Evolutionary conservation across 2,888 invertebrate genomes (phyloP).

Genomic region (Plutella xylostella): DNA sequence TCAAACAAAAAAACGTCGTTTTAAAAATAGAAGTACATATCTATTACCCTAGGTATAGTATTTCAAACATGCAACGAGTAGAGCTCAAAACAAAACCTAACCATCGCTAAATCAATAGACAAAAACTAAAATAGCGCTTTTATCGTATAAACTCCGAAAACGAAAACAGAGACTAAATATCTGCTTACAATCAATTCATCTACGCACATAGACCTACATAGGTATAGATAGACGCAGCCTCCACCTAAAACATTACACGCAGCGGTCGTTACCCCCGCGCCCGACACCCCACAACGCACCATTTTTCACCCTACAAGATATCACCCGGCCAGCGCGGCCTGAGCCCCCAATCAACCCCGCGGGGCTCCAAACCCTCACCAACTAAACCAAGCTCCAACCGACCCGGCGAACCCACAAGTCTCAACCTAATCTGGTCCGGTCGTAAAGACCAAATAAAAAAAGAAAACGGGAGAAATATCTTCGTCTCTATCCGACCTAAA

Average conservation of each 20-base stretch:
- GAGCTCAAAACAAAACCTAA: too few species aligned
- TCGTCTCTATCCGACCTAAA: constrained; percentile 40
- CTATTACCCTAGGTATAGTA: too few species aligned
- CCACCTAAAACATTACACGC: constrained; percentile 65
- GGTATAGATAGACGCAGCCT: constrained; percentile 17
- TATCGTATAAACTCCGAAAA: too few species aligned
- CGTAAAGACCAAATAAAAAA: constrained; percentile 65
- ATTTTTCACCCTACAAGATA: constrained; percentile 63
- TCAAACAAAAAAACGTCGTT: too few species aligned
- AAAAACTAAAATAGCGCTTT: too few species aligned
- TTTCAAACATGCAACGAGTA: too few species aligned
- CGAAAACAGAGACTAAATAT: too few species aligned
- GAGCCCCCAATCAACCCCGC: not conserved
- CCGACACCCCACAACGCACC: constrained; percentile 46
- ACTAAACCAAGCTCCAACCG: not conserved
- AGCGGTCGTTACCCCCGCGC: constrained; percentile 42
- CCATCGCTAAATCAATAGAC: too few species aligned
- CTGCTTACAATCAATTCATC: constrained; percentile 9
- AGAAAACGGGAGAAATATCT: constrained; percentile 65
- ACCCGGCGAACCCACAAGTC: not conserved
- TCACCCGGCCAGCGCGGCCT: not conserved
- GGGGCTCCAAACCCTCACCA: not conserved
- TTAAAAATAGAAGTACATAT: too few species aligned
- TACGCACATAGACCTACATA: constrained; percentile 4
- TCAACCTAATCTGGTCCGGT: constrained; percentile 1